These are phyloP conservation scores for human (Homo sapiens) DNA, from an alignment of 2,113 vertebrate species.

Conservation along the genomic window GRCh38 chr1:193451001-193451500, in stretches of 20 bases:
- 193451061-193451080: neutral
- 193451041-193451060: neutral
- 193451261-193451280: neutral
- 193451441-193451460: too few relatives aligned
- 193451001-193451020: neutral
- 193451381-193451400: too few relatives aligned
- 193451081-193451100: slow-evolving; percentile 23
- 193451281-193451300: neutral
- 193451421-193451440: too few relatives aligned
- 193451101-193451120: neutral
- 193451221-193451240: neutral
- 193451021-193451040: neutral
- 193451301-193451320: neutral
- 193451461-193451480: neutral
- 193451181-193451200: neutral
- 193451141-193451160: neutral
- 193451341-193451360: too few relatives aligned
- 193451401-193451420: too few relatives aligned
- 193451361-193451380: too few relatives aligned
- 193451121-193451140: neutral
- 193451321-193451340: too few relatives aligned
- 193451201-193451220: neutral
- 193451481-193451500: too few relatives aligned
- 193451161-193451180: neutral
- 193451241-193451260: neutral